Evolutionary conservation across 2,888 invertebrate genomes (phyloP).

Genomic region (Sinelater perroti): DNA sequence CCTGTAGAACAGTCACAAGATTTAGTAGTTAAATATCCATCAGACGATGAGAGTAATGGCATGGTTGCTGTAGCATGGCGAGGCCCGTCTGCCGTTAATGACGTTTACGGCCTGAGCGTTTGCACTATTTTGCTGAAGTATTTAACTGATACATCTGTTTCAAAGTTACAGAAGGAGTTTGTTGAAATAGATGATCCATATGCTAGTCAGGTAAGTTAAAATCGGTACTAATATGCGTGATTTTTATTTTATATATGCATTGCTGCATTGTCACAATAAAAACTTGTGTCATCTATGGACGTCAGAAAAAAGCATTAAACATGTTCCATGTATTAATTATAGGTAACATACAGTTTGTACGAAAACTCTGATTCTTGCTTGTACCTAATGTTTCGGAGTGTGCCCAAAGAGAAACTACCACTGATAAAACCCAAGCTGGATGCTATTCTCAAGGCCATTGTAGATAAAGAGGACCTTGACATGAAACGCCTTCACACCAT

Average conservation of each 20-base stretch:
- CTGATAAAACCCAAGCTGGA: constrained; percentile 68
- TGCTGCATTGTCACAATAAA: too few species aligned
- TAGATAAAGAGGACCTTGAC: constrained; percentile 68
- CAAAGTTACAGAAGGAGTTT: constrained; percentile 83
- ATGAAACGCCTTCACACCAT: constrained; percentile 79
- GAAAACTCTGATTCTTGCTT: constrained; percentile 79
- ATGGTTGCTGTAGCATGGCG: constrained; percentile 82
- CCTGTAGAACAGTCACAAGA: constrained; percentile 67
- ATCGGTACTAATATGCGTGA: too few species aligned
- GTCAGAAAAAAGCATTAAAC: too few species aligned
- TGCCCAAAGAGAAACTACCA: constrained; percentile 73
- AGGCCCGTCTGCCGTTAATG: constrained; percentile 72
- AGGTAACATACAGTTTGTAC: constrained; percentile 74
- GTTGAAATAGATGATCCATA: constrained; percentile 84
- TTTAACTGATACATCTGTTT: constrained; percentile 85
- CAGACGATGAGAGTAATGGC: constrained; percentile 86
- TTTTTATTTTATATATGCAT: too few species aligned
- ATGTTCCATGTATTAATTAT: constrained; percentile 45
- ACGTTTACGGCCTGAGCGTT: constrained; percentile 69
- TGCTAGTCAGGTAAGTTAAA: constrained; percentile 74
- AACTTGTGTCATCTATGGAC: too few species aligned
- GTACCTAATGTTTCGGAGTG: constrained; percentile 78
- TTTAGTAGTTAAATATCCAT: constrained; percentile 74
- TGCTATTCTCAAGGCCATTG: constrained; percentile 62
- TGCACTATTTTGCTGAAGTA: constrained; percentile 79